A percentile compares a stretch with the other conserved stretches of the same genome.
phyloP scores from a whole-genome alignment of 2,888 invertebrate species.

The Brachylomia viminalis region DNA sequence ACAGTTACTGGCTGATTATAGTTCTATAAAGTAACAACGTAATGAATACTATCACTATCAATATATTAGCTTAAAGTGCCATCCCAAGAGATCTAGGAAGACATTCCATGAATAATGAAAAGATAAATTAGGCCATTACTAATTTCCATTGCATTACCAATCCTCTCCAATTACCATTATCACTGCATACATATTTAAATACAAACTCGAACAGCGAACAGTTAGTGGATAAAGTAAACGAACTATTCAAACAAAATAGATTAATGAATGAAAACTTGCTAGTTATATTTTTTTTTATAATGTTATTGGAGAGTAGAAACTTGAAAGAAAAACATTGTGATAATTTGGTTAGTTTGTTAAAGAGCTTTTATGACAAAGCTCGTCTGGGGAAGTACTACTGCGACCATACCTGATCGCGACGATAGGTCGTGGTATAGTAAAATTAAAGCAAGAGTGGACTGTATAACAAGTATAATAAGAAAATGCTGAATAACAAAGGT shows the following conservation, averaged over 20 bases:
- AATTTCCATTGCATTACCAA: slow-evolving; percentile 40
- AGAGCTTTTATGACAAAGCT: neutral
- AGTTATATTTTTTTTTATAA: neutral
- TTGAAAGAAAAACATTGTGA: neutral
- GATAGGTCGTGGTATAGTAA: too few relatives aligned
- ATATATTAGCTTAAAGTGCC: neutral
- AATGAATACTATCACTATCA: neutral
- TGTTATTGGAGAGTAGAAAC: neutral
- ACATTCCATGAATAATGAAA: slow-evolving; percentile 12
- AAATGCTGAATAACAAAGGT: too few relatives aligned
- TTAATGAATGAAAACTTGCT: neutral
- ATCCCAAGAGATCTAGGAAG: neutral
- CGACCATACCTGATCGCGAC: too few relatives aligned
- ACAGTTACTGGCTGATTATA: too few relatives aligned
- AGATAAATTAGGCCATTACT: neutral
- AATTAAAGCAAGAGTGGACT: too few relatives aligned
- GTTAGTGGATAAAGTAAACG: neutral
- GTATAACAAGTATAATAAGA: too few relatives aligned
- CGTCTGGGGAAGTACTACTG: neutral
- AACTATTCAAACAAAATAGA: slow-evolving; percentile 5
- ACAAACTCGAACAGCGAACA: slow-evolving; percentile 36
- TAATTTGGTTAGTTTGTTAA: neutral
- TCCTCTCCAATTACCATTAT: slow-evolving; percentile 46
- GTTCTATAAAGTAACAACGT: too few relatives aligned
- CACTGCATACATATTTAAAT: slow-evolving; percentile 42